Conservation (phyloP, 2,797 vertebrate genomes). For the Lycodopsis pacificus region DNA sequence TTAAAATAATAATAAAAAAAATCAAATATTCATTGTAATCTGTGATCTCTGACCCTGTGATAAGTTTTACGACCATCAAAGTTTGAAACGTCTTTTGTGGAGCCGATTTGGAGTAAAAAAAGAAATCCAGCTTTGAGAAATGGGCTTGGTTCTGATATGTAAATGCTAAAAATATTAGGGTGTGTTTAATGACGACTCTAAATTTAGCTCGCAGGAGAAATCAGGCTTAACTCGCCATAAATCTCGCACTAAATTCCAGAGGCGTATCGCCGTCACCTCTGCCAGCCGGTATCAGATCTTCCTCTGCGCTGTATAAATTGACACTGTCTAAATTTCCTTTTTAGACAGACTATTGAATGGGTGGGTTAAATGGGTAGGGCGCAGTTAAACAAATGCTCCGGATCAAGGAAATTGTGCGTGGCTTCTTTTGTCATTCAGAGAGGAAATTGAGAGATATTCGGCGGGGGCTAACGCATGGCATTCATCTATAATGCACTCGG, state of each 20-base stretch:
- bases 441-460: conserved; percentile 82
- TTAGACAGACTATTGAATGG: conserved; percentile 76
- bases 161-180: conserved; percentile 43
- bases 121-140: conserved; percentile 7
- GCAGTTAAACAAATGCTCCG: conserved; percentile 83
- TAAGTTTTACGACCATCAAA: conserved; percentile 60
- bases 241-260: conserved; percentile 60
- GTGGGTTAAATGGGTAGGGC: conserved; percentile 82
- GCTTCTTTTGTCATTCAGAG: conserved; percentile 81
- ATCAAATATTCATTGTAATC: conserved; percentile 80
- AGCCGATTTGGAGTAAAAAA: background rate
- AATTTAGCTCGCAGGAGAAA: conserved; percentile 50
- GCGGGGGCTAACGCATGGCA: conserved; percentile 69
- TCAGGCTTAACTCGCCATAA: conserved; percentile 36
- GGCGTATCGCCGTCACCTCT: conserved; percentile 51
- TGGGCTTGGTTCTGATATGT: background rate
- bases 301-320: conserved; percentile 78
- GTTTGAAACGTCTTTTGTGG: conserved; percentile 50
- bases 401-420: conserved; percentile 84
- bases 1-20: conserved; percentile 30
- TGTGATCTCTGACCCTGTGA: conserved; percentile 77
- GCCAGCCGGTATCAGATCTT: conserved; percentile 67
- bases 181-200: conserved; percentile 52
- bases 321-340: conserved; percentile 81
- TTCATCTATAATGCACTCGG: conserved; percentile 87